A percentile compares a stretch with the other conserved stretches of the same genome.
Evolutionary conservation across 1,140 invertebrate genomes (phyloP).

Genomic region (Tetramorium simillimum): DNA sequence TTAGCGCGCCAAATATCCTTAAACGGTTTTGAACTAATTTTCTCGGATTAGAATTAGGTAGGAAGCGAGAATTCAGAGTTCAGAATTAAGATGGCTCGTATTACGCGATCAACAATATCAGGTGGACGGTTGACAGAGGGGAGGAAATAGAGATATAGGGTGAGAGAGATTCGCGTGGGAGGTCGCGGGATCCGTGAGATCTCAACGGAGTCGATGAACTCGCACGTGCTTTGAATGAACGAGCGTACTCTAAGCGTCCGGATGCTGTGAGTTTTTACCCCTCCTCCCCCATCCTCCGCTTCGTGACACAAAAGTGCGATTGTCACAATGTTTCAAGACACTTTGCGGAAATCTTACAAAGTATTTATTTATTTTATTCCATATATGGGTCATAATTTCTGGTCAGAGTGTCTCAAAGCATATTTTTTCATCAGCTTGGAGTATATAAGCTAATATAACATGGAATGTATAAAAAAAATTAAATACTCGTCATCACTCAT

Average conservation of each 20-base stretch:
- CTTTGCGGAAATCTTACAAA: not conserved
- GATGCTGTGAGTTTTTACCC: not conserved
- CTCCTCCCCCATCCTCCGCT: no score
- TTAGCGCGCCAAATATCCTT: conserved; percentile 26
- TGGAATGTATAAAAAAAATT: not conserved
- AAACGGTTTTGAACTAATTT: conserved; percentile 61
- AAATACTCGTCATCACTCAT: not conserved
- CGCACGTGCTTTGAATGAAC: conserved; percentile 49
- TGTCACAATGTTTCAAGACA: conserved; percentile 11
- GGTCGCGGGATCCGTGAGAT: conserved; percentile 5
- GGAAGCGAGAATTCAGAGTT: not conserved
- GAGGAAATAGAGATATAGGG: not conserved
- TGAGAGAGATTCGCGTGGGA: not conserved
- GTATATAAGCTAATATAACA: not conserved
- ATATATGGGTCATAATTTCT: not conserved
- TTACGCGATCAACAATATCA: conserved; percentile 49
- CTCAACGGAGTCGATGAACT: conserved; percentile 45
- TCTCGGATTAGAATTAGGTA: conserved; percentile 43
- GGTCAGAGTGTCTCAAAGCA: not conserved
- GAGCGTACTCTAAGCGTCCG: conserved; percentile 15
- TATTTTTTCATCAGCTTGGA: not conserved
- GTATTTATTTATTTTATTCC: not conserved
- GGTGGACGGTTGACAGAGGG: not conserved
- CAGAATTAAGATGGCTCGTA: conserved; percentile 34
- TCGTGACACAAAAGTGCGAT: conserved; percentile 6